phyloP scores from a whole-genome alignment of 2,113 vertebrate genomes.

The Guaruba guarouba region DNA sequence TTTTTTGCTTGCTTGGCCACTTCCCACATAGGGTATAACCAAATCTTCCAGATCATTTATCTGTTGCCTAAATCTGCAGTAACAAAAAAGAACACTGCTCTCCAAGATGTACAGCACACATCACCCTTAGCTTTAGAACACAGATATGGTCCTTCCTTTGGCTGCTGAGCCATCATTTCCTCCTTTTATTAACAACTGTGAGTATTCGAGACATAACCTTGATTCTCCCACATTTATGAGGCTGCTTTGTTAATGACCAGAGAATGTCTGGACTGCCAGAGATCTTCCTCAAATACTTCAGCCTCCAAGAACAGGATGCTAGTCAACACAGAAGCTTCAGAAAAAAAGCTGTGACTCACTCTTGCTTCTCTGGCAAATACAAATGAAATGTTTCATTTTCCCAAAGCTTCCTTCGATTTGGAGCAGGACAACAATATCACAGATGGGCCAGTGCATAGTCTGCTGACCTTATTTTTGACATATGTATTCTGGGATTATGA shows the following conservation, averaged over 20 bases:
- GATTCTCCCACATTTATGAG: background rate
- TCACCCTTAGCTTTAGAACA: background rate
- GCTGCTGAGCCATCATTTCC: background rate
- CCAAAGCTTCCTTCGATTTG: background rate
- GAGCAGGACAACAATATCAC: background rate
- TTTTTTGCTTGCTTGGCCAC: background rate
- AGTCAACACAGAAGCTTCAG: background rate
- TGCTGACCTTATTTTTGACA: background rate
- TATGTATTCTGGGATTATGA: background rate
- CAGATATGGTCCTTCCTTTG: background rate
- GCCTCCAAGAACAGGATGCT: background rate
- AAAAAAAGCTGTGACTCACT: background rate
- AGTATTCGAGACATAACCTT: accelerated
- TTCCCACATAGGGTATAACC: background rate
- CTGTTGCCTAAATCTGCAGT: background rate
- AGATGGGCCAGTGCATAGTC: background rate
- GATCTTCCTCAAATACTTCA: background rate
- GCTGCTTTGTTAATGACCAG: background rate
- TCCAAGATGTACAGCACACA: background rate
- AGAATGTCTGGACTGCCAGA: background rate
- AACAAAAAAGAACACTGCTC: background rate
- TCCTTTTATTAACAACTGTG: background rate
- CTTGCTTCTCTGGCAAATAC: background rate
- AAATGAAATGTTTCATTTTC: background rate
- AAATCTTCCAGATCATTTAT: background rate